phyloP scores from a whole-genome alignment of 1,140 invertebrate species.

The Euschistus heros region DNA sequence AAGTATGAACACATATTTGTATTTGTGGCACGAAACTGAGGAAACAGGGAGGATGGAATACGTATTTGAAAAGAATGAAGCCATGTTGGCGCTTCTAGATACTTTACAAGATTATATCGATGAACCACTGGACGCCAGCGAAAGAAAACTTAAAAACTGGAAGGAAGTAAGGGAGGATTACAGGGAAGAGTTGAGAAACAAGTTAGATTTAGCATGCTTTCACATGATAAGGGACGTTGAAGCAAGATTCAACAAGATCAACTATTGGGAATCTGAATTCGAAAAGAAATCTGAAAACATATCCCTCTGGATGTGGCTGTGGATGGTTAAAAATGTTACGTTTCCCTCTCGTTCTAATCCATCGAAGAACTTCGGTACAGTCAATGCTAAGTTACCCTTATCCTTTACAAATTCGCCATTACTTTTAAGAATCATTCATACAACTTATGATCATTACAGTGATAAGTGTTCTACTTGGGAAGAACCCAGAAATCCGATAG shows the following conservation, averaged over 20 bases:
- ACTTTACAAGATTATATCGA: conserved; percentile 39
- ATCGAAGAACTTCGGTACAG: conserved; percentile 44
- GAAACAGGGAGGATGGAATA: conserved; percentile 37
- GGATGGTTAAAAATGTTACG: conserved; percentile 37
- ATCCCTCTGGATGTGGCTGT: conserved; percentile 41
- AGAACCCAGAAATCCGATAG: conserved; percentile 9
- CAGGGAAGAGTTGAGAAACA: conserved; percentile 37
- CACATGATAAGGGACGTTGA: conserved; percentile 42
- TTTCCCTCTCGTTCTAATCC: conserved; percentile 31
- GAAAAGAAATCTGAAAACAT: conserved; percentile 37
- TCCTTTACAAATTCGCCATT: conserved; percentile 42
- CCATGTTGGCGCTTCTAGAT: conserved; percentile 35
- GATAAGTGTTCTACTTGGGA: conserved; percentile 28
- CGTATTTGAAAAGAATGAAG: conserved; percentile 33
- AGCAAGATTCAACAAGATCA: conserved; percentile 38
- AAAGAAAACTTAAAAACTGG: conserved; percentile 36
- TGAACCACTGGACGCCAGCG: conserved; percentile 30
- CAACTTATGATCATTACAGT: conserved; percentile 16
- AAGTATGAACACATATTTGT: conserved; percentile 50
- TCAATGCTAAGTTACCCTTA: conserved; percentile 45
- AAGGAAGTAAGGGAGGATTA: conserved; percentile 35
- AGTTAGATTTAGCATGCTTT: conserved; percentile 42
- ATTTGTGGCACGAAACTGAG: conserved; percentile 44
- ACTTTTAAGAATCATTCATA: conserved; percentile 39
- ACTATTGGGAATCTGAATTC: conserved; percentile 41